A percentile compares a stretch with the other conserved stretches of the same genome.
phyloP scores from a whole-genome alignment of 35 echinoderm and acorn worm species.

The Patiria miniata region DNA sequence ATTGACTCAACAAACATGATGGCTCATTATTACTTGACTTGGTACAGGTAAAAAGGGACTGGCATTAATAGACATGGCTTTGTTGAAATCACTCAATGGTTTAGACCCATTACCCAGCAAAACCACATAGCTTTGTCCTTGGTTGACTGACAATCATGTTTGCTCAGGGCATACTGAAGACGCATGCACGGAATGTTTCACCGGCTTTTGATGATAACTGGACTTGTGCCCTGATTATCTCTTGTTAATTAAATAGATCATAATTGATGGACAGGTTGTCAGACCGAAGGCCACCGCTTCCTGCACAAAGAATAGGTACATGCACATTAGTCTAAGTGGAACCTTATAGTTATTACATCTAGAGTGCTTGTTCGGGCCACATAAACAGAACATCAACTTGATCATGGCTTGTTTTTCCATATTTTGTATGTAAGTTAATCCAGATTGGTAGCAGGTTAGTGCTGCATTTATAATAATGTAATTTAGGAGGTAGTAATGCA shows the following conservation, averaged over 20 bases:
- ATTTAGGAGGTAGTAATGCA: too few relatives aligned
- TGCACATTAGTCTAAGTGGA: neutral
- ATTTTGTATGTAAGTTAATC: too few relatives aligned
- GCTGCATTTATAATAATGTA: too few relatives aligned
- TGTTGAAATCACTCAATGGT: neutral
- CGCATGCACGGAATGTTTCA: neutral
- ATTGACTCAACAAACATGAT: too few relatives aligned
- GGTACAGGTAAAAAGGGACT: neutral
- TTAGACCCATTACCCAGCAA: neutral
- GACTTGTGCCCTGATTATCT: conserved; percentile 2
- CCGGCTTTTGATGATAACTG: neutral
- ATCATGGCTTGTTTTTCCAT: too few relatives aligned
- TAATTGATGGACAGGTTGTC: conserved; percentile 4
- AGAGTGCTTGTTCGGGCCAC: neutral
- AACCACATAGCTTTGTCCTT: neutral
- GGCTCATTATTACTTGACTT: too few relatives aligned
- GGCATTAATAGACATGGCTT: neutral
- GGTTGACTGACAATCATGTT: neutral
- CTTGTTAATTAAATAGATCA: conserved; percentile 32
- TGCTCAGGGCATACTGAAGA: neutral
- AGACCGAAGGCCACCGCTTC: neutral
- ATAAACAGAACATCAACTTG: too few relatives aligned
- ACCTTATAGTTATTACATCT: neutral
- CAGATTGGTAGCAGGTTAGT: too few relatives aligned
- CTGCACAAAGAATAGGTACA: neutral